These are phyloP conservation scores for Conus betulinus DNA, from an alignment of 1,140 invertebrate genomes.

Conservation along the genomic window DNA sequence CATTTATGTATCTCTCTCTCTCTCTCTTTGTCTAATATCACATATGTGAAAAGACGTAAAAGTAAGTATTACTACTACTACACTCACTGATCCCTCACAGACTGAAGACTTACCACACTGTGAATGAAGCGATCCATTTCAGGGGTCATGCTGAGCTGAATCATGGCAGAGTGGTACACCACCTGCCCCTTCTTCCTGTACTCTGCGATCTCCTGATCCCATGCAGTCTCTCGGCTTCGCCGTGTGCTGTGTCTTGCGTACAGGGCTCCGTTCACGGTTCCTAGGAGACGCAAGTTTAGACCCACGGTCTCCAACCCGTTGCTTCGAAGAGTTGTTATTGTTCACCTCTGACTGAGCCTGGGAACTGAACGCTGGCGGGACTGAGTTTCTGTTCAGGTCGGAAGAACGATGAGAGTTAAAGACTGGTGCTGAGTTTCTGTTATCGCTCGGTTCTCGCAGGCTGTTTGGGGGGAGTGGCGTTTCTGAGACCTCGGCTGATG, in stretches of 20 bases:
- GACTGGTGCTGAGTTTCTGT: constrained; percentile 7
- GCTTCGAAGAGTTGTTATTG: neutral
- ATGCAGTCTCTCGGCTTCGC: constrained; percentile 7
- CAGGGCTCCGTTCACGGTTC: constrained; percentile 5
- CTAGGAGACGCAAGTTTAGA: neutral
- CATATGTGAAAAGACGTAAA: too few relatives aligned
- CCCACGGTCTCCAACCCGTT: neutral
- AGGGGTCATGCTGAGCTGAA: constrained; percentile 60
- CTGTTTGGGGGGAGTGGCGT: neutral
- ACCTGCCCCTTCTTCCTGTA: constrained; percentile 58
- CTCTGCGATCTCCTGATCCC: constrained; percentile 28
- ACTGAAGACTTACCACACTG: constrained; percentile 62
- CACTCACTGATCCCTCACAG: too few relatives aligned
- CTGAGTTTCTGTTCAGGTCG: neutral
- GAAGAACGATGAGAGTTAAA: neutral
- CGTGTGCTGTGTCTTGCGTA: constrained; percentile 20
- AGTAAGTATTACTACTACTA: too few relatives aligned
- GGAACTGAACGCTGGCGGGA: neutral
- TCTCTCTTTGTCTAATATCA: too few relatives aligned
- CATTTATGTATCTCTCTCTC: too few relatives aligned
- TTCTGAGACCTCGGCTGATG: neutral
- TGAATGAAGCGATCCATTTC: constrained; percentile 66
- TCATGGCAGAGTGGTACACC: constrained; percentile 67
- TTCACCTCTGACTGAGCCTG: neutral
- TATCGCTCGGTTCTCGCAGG: neutral